A percentile compares a stretch with the other conserved stretches of the same genome.
Evolutionary conservation across 2,888 invertebrate genomes (phyloP).

Genomic region (Schrankia costaestrigalis): DNA sequence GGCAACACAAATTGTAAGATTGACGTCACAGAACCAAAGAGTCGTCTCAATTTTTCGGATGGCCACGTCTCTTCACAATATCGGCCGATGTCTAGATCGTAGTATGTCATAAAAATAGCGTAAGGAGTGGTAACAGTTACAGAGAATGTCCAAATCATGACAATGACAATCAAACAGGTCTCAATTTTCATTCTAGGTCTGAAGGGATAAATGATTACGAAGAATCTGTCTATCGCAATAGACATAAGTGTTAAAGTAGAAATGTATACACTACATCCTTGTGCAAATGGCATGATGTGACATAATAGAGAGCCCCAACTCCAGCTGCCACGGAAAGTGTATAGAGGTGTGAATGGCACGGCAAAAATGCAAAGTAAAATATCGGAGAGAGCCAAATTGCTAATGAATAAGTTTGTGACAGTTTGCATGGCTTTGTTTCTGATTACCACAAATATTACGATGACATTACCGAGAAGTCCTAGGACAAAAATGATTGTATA

Average conservation of each 20-base stretch:
- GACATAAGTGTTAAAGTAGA: conserved; percentile 97
- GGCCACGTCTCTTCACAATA: conserved; percentile 97
- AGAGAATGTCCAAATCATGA: conserved; percentile 95
- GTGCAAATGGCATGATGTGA: conserved; percentile 95
- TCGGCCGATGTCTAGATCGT: conserved; percentile 67
- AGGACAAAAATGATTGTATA: conserved; percentile 93
- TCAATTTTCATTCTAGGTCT: conserved; percentile 94
- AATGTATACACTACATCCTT: conserved; percentile 98
- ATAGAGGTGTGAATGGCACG: conserved; percentile 97
- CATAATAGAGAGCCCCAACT: conserved; percentile 95
- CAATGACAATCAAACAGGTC: conserved; percentile 91
- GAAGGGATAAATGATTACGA: conserved; percentile 98
- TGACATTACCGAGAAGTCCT: conserved; percentile 93
- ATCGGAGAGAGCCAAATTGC: conserved; percentile 97
- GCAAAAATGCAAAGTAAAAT: conserved; percentile 95
- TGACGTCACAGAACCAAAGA: conserved; percentile 93
- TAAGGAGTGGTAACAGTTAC: conserved; percentile 94
- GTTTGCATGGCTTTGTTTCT: conserved; percentile 98
- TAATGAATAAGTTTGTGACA: conserved; percentile 98
- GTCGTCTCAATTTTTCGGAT: conserved; percentile 86
- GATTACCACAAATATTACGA: conserved; percentile 96
- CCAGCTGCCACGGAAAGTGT: conserved; percentile 95
- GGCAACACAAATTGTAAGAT: conserved; percentile 96
- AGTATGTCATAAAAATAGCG: conserved; percentile 89
- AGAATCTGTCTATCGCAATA: conserved; percentile 98